Evolutionary conservation across 1,140 invertebrate species (phyloP).

Genomic region (Trichonephila inaurata): DNA sequence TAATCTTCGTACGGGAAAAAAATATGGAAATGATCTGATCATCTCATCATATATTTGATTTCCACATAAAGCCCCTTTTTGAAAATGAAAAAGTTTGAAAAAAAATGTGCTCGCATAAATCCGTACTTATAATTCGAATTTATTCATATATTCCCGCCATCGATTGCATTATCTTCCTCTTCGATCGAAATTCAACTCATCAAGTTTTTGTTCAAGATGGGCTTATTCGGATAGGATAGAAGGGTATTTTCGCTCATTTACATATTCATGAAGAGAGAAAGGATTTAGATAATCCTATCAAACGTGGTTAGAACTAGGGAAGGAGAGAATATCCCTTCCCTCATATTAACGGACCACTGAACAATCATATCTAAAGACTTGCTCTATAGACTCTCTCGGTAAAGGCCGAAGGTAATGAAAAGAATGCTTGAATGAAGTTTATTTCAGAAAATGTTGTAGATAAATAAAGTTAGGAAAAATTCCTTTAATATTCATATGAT

Average conservation of each 20-base stretch:
- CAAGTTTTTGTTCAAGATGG: slow-evolving; percentile 55
- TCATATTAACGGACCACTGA: slow-evolving; percentile 50
- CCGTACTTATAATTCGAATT: slow-evolving; percentile 70
- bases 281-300: slow-evolving; percentile 68
- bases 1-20: slow-evolving; percentile 48
- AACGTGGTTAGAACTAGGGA: background rate
- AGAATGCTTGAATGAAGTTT: slow-evolving; percentile 21
- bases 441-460: slow-evolving; percentile 15
- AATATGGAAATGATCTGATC: slow-evolving; percentile 50
- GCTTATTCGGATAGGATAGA: background rate
- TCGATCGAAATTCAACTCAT: slow-evolving; percentile 59
- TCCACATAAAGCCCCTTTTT: slow-evolving; percentile 23
- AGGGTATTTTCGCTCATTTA: slow-evolving; percentile 58
- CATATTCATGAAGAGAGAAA: slow-evolving; percentile 70
- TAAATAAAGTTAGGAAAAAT: background rate
- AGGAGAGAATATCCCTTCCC: slow-evolving; percentile 1
- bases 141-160: slow-evolving; percentile 69
- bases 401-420: slow-evolving; percentile 38
- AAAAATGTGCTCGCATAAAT: slow-evolving; percentile 33
- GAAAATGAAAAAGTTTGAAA: background rate
- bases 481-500: background rate
- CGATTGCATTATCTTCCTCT: slow-evolving; percentile 62
- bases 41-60: slow-evolving; percentile 62
- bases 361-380: slow-evolving; percentile 58
- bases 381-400: background rate